Conservation (phyloP, 2,888 invertebrate genomes). For the Escarpia spicata region DNA sequence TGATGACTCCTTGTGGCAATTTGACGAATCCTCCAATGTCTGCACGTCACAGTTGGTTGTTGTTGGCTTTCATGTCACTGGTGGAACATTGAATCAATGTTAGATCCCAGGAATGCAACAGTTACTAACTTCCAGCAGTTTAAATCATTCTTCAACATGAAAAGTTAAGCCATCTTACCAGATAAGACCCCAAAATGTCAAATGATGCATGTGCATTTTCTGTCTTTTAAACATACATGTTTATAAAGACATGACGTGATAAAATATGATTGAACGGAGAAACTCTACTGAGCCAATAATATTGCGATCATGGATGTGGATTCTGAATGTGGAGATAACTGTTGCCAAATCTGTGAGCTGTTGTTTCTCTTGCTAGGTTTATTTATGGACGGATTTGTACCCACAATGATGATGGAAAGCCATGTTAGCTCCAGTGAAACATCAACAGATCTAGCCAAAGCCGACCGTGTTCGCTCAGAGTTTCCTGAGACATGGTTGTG, state of each 20-base stretch:
- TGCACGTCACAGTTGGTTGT: neutral
- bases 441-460: neutral
- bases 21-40: too few species aligned
- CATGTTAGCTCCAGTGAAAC: neutral
- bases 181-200: too few species aligned
- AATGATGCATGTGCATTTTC: neutral
- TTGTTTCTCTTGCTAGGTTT: neutral
- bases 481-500: constrained; percentile 81
- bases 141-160: neutral
- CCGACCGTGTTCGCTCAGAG: constrained; percentile 69
- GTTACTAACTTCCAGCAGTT: neutral
- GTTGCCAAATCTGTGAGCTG: neutral
- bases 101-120: neutral
- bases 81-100: neutral
- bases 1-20: too few species aligned
- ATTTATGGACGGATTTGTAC: neutral
- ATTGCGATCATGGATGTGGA: neutral
- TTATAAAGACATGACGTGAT: neutral
- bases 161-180: neutral
- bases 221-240: neutral
- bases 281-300: neutral
- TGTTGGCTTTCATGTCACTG: neutral
- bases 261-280: neutral
- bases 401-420: neutral
- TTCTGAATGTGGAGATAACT: neutral